phyloP scores from a whole-genome alignment of 2,797 vertebrate genomes.

The Oreochromis mossambicus region DNA sequence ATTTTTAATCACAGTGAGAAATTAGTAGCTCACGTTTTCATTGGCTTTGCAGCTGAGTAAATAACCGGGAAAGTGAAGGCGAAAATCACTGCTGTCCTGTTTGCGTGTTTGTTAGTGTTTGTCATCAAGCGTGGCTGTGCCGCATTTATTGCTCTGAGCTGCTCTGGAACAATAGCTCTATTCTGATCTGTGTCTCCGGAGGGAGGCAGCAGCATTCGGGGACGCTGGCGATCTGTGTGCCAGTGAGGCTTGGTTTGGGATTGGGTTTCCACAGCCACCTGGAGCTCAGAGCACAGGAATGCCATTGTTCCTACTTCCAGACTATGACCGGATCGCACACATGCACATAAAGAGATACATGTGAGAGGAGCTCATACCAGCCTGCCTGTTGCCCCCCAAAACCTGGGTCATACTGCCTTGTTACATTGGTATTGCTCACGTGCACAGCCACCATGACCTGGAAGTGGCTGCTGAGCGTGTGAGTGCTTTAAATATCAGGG shows the following conservation, averaged over 20 bases:
- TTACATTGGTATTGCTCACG: slow-evolving; percentile 2
- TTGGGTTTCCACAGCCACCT: slow-evolving; percentile 82
- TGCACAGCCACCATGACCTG: not conserved
- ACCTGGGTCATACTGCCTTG: slow-evolving; percentile 12
- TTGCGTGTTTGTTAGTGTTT: slow-evolving; percentile 13
- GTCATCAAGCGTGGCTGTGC: slow-evolving; percentile 41
- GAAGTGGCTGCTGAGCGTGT: not conserved
- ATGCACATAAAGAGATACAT: slow-evolving; percentile 20
- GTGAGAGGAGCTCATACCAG: not conserved
- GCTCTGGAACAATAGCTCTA: slow-evolving; percentile 76
- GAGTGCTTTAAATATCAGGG: not conserved
- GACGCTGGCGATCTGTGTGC: slow-evolving; percentile 67
- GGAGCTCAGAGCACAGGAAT: slow-evolving; percentile 80
- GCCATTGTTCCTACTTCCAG: slow-evolving; percentile 75
- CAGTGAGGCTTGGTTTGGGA: slow-evolving; percentile 71
- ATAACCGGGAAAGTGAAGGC: not conserved
- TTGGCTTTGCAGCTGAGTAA: not conserved
- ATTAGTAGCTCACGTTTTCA: not conserved
- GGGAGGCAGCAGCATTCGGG: slow-evolving; percentile 67
- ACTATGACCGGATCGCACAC: slow-evolving; percentile 58
- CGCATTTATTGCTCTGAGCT: slow-evolving; percentile 60
- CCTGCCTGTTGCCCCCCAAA: not conserved
- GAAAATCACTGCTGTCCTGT: not conserved
- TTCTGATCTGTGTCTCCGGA: slow-evolving; percentile 74
- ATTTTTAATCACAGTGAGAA: not conserved